Evolutionary conservation across 2,113 vertebrate species (phyloP).

Genomic region (Podiceps cristatus): DNA sequence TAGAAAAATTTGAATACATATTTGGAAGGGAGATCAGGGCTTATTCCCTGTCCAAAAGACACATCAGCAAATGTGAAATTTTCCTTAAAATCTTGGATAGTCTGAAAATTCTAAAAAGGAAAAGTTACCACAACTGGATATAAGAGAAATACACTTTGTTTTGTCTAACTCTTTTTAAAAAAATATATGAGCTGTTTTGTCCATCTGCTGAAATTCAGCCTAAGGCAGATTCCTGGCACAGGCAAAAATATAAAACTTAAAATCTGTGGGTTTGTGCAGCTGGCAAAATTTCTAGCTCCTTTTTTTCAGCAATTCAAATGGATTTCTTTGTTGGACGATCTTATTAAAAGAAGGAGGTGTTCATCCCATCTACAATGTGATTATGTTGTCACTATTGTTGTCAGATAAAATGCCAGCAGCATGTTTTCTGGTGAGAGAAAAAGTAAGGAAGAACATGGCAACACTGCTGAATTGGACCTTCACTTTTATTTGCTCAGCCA

Average conservation of each 20-base stretch:
- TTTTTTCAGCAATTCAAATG: neutral
- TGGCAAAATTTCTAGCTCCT: neutral
- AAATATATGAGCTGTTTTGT: neutral
- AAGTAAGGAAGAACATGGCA: neutral
- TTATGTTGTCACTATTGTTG: neutral
- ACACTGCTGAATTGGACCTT: neutral
- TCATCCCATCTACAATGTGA: neutral
- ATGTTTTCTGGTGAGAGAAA: neutral
- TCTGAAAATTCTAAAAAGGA: neutral
- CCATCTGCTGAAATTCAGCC: slow-evolving; percentile 32
- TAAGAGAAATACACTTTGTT: neutral
- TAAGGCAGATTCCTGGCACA: neutral
- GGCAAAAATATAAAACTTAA: neutral
- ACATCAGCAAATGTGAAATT: neutral
- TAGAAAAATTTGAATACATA: neutral
- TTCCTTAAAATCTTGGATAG: neutral
- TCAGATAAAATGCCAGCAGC: neutral
- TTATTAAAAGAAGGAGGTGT: neutral
- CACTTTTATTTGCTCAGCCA: neutral
- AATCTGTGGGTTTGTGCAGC: neutral
- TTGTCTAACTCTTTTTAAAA: neutral
- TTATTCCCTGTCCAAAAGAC: neutral
- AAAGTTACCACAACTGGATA: neutral
- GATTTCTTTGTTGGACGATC: neutral
- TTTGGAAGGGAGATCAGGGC: neutral